These are phyloP conservation scores for Invenusta paracnida DNA, from an alignment of 2,888 invertebrate genomes.

Conservation along the genomic window DNA sequence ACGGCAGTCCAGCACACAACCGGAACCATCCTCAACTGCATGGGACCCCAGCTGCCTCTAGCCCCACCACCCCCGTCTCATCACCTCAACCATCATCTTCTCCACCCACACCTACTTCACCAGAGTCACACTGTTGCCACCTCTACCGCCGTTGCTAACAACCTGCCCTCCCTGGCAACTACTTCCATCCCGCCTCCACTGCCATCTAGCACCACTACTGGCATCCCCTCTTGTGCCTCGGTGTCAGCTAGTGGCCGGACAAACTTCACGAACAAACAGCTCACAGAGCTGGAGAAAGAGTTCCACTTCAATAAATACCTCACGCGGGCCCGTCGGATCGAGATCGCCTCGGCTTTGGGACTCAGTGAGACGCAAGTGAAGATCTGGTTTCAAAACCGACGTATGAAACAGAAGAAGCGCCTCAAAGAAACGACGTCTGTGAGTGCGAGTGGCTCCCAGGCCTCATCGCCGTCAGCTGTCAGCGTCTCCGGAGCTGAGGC, in stretches of 20 bases:
- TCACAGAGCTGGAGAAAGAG: constrained; percentile 96
- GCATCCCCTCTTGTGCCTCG: not conserved
- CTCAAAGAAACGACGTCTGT: constrained; percentile 52
- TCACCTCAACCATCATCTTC: not conserved
- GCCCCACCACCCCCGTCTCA: not conserved
- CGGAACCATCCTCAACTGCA: not conserved
- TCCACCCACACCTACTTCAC: not conserved
- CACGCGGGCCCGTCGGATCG: constrained; percentile 88
- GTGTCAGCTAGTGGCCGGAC: constrained; percentile 69
- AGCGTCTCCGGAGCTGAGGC: not conserved
- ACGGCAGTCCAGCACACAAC: not conserved
- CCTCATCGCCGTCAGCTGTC: not conserved
- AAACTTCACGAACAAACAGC: constrained; percentile 97
- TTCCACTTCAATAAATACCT: constrained; percentile 99
- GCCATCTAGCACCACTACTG: not conserved
- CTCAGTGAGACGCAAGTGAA: constrained; percentile 85
- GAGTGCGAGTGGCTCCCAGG: constrained; percentile 5
- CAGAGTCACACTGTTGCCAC: not conserved
- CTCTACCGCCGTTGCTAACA: not conserved
- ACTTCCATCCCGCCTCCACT: not conserved
- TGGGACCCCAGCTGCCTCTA: not conserved
- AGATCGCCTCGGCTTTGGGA: constrained; percentile 90
- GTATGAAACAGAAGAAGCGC: constrained; percentile 61
- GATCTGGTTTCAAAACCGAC: constrained; percentile 61
- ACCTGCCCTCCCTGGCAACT: not conserved